Evolutionary conservation across 2,888 invertebrate species (phyloP).

Genomic region (Pseudoips prasinana): DNA sequence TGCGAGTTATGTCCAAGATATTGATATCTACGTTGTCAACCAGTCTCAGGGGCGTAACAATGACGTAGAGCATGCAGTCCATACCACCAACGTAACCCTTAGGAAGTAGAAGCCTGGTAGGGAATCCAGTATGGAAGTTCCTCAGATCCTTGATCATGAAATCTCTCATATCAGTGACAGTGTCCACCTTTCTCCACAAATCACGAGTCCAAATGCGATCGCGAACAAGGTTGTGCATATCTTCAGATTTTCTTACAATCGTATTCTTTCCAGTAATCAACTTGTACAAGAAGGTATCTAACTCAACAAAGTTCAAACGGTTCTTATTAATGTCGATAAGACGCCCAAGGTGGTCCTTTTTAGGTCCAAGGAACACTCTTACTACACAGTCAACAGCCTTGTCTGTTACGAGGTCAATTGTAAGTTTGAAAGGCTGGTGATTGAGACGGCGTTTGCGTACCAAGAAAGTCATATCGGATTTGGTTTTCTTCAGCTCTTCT

Average conservation of each 20-base stretch:
- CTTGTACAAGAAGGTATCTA: conserved; percentile 84
- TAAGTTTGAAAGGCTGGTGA: conserved; percentile 84
- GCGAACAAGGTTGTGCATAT: conserved; percentile 84
- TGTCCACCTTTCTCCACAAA: conserved; percentile 83
- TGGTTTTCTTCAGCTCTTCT: conserved; percentile 70
- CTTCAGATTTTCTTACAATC: conserved; percentile 83
- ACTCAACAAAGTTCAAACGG: conserved; percentile 84
- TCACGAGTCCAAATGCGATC: conserved; percentile 85
- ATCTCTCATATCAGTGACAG: conserved; percentile 67
- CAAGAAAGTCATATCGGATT: conserved; percentile 70
- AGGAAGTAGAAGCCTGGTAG: conserved; percentile 86
- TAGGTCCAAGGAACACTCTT: conserved; percentile 86
- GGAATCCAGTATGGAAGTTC: conserved; percentile 85
- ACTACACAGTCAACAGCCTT: conserved; percentile 82
- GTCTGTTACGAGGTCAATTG: conserved; percentile 80
- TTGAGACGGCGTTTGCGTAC: conserved; percentile 84
- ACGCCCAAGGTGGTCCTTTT: conserved; percentile 82
- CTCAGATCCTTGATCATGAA: conserved; percentile 56
- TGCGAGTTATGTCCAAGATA: conserved; percentile 68
- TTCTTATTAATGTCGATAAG: conserved; percentile 81
- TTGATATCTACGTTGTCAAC: conserved; percentile 61
- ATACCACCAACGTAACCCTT: conserved; percentile 86
- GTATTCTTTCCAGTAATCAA: conserved; percentile 84
- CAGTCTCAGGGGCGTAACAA: conserved; percentile 79
- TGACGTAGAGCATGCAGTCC: conserved; percentile 84